Percentiles rank a stretch among this genome's conserved stretches.
phyloP scores from a whole-genome alignment of 2,888 invertebrate genomes.

The Druceiella hillmani region DNA sequence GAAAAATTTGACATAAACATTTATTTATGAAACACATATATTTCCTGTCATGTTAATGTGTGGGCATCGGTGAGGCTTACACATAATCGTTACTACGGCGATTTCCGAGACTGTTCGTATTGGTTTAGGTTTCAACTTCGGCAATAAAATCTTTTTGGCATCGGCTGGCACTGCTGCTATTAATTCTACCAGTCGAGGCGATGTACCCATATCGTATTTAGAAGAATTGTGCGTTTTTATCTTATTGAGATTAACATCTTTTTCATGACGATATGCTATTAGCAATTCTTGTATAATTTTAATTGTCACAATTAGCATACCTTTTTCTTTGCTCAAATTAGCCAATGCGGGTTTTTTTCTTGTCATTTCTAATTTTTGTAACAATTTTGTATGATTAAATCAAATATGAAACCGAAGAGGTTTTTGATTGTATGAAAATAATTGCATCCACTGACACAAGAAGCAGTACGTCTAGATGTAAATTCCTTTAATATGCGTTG shows the following conservation, averaged over 20 bases:
- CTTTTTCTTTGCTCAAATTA: constrained; percentile 58
- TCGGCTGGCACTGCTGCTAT: constrained; percentile 89
- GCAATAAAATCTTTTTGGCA: constrained; percentile 73
- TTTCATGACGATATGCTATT: constrained; percentile 64
- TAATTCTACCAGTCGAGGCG: constrained; percentile 84
- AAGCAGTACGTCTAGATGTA: too few relatives aligned
- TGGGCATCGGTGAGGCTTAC: constrained; percentile 90
- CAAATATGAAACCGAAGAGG: too few relatives aligned
- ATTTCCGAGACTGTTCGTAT: constrained; percentile 89
- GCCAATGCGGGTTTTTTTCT: background rate
- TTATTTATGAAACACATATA: constrained; percentile 92
- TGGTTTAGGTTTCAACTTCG: constrained; percentile 80
- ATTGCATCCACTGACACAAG: too few relatives aligned
- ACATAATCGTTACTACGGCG: constrained; percentile 94
- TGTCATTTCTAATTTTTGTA: too few relatives aligned
- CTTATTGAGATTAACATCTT: constrained; percentile 78
- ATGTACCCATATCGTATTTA: constrained; percentile 75
- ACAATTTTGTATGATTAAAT: too few relatives aligned
- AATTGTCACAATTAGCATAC: constrained; percentile 73
- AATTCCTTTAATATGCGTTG: too few relatives aligned
- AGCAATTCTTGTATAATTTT: constrained; percentile 82
- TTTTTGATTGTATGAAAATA: too few relatives aligned
- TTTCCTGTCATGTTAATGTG: constrained; percentile 95
- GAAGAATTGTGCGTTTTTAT: constrained; percentile 70
- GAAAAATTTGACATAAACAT: too few relatives aligned